These are phyloP conservation scores for human (Homo sapiens) DNA, from an alignment of 2,113 vertebrate species.

Conservation along the genomic window GRCh38 chr5:111314501-111315000, in stretches of 20 bases:
- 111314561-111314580: constrained; percentile 26
- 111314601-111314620: constrained; percentile 34
- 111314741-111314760: constrained; percentile 40
- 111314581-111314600: constrained; percentile 55
- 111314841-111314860: not conserved
- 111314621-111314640: constrained; percentile 7
- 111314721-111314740: not conserved
- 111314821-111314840: constrained; percentile 32
- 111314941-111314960: not conserved
- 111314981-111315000: not conserved
- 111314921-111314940: constrained; percentile 3
- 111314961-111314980: not conserved
- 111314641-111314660: constrained; percentile 23
- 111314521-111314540: not conserved
- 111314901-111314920: constrained; percentile 12
- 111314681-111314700: constrained; percentile 40
- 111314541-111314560: constrained; percentile 8
- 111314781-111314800: not conserved
- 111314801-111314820: not conserved
- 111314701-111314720: not conserved
- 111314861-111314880: constrained; percentile 15
- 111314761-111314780: not conserved
- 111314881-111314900: not conserved
- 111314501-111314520: not conserved
- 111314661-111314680: constrained; percentile 45